These are phyloP conservation scores for Linnaemya tessellans DNA, from an alignment of 2,888 invertebrate species.

Conservation along the genomic window DNA sequence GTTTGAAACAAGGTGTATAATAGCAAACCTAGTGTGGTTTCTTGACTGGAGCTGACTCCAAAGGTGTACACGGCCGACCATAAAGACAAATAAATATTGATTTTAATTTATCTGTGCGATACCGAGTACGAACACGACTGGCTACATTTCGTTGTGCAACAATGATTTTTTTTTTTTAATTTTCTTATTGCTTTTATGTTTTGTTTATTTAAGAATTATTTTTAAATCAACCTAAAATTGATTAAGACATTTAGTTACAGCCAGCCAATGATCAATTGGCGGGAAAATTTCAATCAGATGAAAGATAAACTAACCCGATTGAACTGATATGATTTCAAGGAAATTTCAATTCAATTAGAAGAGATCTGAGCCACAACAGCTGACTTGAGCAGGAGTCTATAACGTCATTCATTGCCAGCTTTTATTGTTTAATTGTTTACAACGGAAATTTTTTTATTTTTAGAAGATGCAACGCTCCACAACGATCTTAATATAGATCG, in stretches of 20 bases:
- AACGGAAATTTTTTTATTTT: background rate
- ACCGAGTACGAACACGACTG: conserved; percentile 15
- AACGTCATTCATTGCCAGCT: background rate
- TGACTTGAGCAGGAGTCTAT: background rate
- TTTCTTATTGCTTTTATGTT: background rate
- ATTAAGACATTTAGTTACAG: conserved; percentile 63
- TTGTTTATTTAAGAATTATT: conserved; percentile 25
- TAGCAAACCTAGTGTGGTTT: conserved; percentile 45
- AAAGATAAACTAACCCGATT: background rate
- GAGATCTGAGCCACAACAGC: background rate
- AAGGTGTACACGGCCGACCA: conserved; percentile 65
- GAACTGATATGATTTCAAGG: conserved; percentile 19
- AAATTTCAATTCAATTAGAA: background rate
- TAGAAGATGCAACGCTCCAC: too few species aligned
- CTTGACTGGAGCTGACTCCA: conserved; percentile 34
- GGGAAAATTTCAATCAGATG: conserved; percentile 32
- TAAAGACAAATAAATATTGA: conserved; percentile 71
- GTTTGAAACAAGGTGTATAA: conserved; percentile 40
- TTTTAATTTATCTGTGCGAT: conserved; percentile 60
- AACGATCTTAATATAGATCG: too few species aligned
- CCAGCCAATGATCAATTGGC: conserved; percentile 68
- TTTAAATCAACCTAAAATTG: conserved; percentile 41
- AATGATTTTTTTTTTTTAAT: background rate
- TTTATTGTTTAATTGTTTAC: background rate
- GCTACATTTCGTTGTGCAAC: conserved; percentile 38